A percentile compares a stretch with the other conserved stretches of the same genome.
Evolutionary conservation across 37 sponge, comb jelly and placozoan genomes (phyloP).

Genomic region (Bolinopsis microptera): DNA sequence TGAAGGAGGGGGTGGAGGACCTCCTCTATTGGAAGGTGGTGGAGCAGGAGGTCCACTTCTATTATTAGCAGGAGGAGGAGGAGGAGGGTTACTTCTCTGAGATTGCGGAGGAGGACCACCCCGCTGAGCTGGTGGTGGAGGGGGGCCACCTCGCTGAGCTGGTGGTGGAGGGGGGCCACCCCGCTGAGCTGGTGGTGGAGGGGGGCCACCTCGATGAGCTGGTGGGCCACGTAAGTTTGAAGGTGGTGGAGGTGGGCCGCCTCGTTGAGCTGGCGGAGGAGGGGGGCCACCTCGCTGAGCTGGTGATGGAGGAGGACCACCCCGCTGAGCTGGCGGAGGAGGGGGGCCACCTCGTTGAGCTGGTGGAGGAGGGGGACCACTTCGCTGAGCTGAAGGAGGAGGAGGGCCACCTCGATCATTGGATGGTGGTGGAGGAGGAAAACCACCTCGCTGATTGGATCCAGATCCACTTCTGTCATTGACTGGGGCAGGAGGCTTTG

Average conservation of each 20-base stretch:
- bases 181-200: constrained; percentile 33
- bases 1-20: constrained; percentile 1
- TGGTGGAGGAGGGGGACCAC: constrained; percentile 17
- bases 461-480: too few species aligned
- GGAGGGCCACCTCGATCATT: not conserved
- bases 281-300: not conserved
- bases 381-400: not conserved
- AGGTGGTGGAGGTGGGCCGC: constrained; percentile 8
- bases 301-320: too few species aligned
- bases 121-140: not conserved
- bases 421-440: constrained; percentile 15
- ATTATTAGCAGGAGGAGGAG: constrained; percentile 9
- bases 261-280: not conserved
- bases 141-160: not conserved
- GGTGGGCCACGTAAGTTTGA: not conserved
- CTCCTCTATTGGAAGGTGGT: not conserved
- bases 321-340: constrained; percentile 8
- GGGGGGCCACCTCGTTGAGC: not conserved
- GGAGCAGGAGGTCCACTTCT: constrained; percentile 34
- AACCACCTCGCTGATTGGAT: too few species aligned
- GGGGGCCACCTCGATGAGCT: too few species aligned
- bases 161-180: constrained; percentile 52
- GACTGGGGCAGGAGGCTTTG: too few species aligned
- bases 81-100: not conserved
- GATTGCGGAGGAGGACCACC: not conserved